A percentile compares a stretch with the other conserved stretches of the same genome.
phyloP scores from a whole-genome alignment of 2,888 invertebrate genomes.

The Athripsodes cinereus region DNA sequence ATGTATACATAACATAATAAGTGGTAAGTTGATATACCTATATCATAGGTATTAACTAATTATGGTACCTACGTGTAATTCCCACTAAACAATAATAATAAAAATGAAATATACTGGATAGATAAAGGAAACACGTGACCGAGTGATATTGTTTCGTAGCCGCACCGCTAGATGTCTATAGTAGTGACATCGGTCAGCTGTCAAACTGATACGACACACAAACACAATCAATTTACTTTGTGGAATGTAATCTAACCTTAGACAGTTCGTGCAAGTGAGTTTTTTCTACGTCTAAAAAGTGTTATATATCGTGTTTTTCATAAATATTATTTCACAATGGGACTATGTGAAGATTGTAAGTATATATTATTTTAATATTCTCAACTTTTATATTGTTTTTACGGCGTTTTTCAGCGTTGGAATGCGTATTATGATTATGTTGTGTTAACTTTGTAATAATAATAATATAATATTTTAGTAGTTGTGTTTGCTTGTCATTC shows the following conservation, averaged over 20 bases:
- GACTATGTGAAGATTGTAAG: slow-evolving; percentile 21
- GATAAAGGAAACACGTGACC: slow-evolving; percentile 5
- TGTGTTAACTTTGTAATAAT: neutral
- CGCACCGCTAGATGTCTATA: slow-evolving; percentile 13
- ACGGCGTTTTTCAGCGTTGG: neutral
- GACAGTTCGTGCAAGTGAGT: slow-evolving; percentile 4
- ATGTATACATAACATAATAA: no score
- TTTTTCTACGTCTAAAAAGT: slow-evolving; percentile 12
- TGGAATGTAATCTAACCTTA: slow-evolving; percentile 21
- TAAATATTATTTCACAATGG: slow-evolving; percentile 11
- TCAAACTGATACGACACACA: slow-evolving; percentile 4
- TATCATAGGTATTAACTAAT: no score
- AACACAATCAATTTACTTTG: slow-evolving; percentile 6
- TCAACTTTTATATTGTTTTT: neutral
- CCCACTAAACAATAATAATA: no score
- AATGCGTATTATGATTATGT: neutral
- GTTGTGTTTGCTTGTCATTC: slow-evolving; percentile 5
- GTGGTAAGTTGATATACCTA: no score
- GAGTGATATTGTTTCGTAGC: slow-evolving; percentile 5
- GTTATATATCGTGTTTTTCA: slow-evolving; percentile 12
- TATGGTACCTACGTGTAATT: no score
- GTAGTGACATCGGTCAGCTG: slow-evolving; percentile 13
- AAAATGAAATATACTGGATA: no score
- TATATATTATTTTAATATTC: neutral
- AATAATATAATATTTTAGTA: neutral